These are phyloP conservation scores for Phyllostomus discolor DNA, from an alignment of 2,113 vertebrate genomes.

Conservation along the genomic window DNA sequence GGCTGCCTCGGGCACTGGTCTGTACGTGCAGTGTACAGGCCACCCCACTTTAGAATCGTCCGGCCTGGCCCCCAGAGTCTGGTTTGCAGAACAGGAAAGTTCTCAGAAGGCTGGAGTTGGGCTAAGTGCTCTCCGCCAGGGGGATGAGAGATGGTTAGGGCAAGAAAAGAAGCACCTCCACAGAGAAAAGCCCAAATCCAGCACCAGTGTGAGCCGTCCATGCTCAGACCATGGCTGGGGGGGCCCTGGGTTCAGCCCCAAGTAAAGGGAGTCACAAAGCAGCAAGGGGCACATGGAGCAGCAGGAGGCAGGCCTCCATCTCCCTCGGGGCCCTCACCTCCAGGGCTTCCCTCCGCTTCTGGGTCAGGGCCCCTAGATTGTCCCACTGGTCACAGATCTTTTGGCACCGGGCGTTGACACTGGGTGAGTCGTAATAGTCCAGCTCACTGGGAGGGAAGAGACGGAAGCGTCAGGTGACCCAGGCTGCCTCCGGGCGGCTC, in stretches of 20 bases:
- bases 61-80: background rate
- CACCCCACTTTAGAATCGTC: background rate
- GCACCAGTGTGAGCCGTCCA: background rate
- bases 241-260: background rate
- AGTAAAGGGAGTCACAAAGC: background rate
- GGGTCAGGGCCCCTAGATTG: slow-evolving; percentile 90
- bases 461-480: background rate
- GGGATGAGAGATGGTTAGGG: background rate
- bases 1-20: background rate
- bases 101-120: background rate
- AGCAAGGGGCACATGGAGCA: background rate
- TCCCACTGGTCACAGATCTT: slow-evolving; percentile 99
- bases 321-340: slow-evolving; percentile 83
- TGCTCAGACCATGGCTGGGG: background rate
- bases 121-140: no score
- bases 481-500: background rate
- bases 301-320: background rate
- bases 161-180: background rate
- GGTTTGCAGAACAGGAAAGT: background rate
- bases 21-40: fast-evolving
- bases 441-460: slow-evolving; percentile 87
- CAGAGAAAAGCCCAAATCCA: background rate
- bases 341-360: slow-evolving; percentile 95
- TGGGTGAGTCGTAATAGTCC: slow-evolving; percentile 98
- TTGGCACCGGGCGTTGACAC: slow-evolving; percentile 96